Base-by-base conservation (phyloP, 2,888 invertebrate genomes). In the Amphipyra tragopoginis region DNA sequence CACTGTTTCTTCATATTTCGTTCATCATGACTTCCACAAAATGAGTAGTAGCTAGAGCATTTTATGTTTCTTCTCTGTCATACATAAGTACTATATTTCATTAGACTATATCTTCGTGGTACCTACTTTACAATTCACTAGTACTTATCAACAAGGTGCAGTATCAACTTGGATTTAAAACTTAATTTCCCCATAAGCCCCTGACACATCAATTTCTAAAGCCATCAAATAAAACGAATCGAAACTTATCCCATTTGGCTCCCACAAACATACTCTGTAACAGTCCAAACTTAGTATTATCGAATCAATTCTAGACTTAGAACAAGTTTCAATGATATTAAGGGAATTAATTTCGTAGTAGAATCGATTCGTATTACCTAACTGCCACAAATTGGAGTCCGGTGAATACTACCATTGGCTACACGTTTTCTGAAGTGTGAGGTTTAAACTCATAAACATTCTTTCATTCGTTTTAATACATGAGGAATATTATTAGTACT, bases 341-440 rank as follows among this genome's bases (percentile, higher is more conserved):
- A 67, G 72, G 69, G 80, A 80, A 85, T 85, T 84, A 85, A 85
- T 85, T 84, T 81, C 70, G 72, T 65, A 71, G 75, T 82, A 62
- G 77, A 84, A 83, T 85, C 80, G 79, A 86, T 84, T 83, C 79
- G 75, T 76, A 79, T 82, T 80, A 83, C 75, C 80, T 81, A 79
- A 83, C 79, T 77, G 68, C 75, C 77, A 70, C 86, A 84, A 85
- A 85, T 84, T 83, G 84, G 75, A 80, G 67, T 72, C 64, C 73
- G 54, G 69, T 26, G 34, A 65, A 21, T 48, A 42, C 42, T 79
- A 80, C 84, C 54, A 77, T 65, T 69, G 72, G 48, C 48, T 44
- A 48, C 39, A 53, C 34, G 13, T 14, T 34, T 36, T 11, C 21
- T n/a, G n/a, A n/a, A n/a, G 21, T 40, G 40, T 29, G 4, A 29